Conservation (phyloP, 2,888 invertebrate species). For the Parnassius apollo region DNA sequence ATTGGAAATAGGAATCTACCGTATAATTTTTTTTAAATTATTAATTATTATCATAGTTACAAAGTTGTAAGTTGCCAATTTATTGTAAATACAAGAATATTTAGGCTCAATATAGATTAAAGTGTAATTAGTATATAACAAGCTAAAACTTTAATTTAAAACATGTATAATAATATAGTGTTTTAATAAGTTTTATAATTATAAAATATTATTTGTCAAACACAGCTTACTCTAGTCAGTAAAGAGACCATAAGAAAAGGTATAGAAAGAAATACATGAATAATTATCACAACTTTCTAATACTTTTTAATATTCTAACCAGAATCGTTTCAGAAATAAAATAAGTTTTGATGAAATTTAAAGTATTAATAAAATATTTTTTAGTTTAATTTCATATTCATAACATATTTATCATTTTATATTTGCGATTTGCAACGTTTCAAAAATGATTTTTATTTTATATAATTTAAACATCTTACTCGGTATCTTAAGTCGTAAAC, state of each 20-base stretch:
- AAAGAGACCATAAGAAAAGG: slow-evolving; percentile 39
- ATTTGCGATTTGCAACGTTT: slow-evolving; percentile 74
- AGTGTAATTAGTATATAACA: slow-evolving; percentile 20
- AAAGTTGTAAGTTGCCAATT: slow-evolving; percentile 37
- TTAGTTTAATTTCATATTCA: background rate
- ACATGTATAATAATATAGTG: slow-evolving; percentile 23
- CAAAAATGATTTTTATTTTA: slow-evolving; percentile 43
- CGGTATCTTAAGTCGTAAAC: slow-evolving; percentile 44
- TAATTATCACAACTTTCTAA: slow-evolving; percentile 16
- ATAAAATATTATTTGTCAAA: slow-evolving; percentile 72
- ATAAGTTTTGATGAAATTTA: background rate
- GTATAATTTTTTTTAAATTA: slow-evolving; percentile 53
- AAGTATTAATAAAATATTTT: background rate
- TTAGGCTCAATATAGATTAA: slow-evolving; percentile 23
- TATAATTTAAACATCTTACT: slow-evolving; percentile 37
- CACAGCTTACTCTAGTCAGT: slow-evolving; percentile 71
- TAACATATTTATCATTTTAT: slow-evolving; percentile 26
- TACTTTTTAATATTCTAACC: background rate
- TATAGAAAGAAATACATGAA: slow-evolving; percentile 27
- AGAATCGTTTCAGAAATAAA: background rate
- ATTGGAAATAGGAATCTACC: slow-evolving; percentile 41
- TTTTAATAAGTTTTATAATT: slow-evolving; percentile 12
- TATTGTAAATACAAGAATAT: slow-evolving; percentile 56
- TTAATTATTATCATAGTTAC: slow-evolving; percentile 59
- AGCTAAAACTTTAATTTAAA: slow-evolving; percentile 33